Evolutionary conservation across 2,797 vertebrate species (phyloP).

Genomic region (Pseudochirops corinnae): DNA sequence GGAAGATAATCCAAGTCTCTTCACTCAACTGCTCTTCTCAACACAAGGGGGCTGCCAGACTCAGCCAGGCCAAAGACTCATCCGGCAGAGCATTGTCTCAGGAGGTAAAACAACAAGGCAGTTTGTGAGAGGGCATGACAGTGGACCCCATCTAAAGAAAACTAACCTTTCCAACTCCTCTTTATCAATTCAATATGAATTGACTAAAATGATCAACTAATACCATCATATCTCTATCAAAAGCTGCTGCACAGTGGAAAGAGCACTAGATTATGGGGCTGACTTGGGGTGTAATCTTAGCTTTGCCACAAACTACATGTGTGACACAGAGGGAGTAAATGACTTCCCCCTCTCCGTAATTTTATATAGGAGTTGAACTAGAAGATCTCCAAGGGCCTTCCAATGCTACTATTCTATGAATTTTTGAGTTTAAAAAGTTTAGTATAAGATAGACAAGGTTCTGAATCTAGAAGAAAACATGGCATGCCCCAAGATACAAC

Average conservation of each 20-base stretch:
- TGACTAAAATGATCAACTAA: neutral
- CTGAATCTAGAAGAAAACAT: constrained; percentile 30
- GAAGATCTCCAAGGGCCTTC: neutral
- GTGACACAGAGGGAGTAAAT: neutral
- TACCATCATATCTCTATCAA: neutral
- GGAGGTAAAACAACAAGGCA: neutral
- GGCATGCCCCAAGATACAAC: constrained; percentile 39
- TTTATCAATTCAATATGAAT: neutral
- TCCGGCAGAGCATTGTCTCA: neutral
- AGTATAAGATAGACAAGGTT: constrained; percentile 30
- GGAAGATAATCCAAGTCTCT: too few species aligned
- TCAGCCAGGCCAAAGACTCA: neutral
- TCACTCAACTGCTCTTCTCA: neutral
- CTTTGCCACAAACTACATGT: neutral
- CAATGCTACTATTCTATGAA: neutral
- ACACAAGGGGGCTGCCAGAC: neutral
- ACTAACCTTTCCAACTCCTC: neutral
- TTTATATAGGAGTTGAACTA: neutral
- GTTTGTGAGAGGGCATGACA: neutral
- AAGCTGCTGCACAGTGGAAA: too few species aligned
- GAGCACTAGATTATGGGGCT: neutral
- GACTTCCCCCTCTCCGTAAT: neutral
- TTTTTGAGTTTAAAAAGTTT: constrained; percentile 45
- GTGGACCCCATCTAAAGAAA: neutral
- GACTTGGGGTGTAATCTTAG: too few species aligned